Conservation (phyloP, 37 sponge, comb jelly and placozoan genomes). For the Ianthella basta region DNA sequence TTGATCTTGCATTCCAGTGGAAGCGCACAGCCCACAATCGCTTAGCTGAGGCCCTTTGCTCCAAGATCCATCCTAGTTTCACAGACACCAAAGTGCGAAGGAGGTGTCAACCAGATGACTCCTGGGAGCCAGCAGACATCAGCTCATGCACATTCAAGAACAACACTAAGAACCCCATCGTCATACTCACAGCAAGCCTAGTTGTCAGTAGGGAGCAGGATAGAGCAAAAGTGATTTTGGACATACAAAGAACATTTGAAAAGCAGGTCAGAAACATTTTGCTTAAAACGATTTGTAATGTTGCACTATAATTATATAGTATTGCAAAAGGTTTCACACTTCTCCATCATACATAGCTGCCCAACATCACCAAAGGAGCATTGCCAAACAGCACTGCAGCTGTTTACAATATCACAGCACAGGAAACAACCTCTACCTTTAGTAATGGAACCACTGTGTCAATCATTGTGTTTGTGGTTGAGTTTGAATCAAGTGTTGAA, state of each 20-base stretch:
- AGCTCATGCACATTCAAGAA: conserved; percentile 26
- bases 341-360: too few relatives aligned
- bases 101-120: neutral
- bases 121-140: conserved; percentile 23
- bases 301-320: too few relatives aligned
- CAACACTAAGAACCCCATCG: neutral
- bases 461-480: neutral
- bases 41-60: neutral
- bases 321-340: too few relatives aligned
- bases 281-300: too few relatives aligned
- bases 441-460: neutral
- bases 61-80: conserved; percentile 13
- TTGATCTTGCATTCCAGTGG: conserved; percentile 10
- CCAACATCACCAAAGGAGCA: too few relatives aligned
- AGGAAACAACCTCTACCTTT: neutral
- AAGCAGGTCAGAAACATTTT: too few relatives aligned
- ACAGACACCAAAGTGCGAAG: neutral
- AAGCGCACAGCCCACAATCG: neutral
- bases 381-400: too few relatives aligned
- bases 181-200: neutral
- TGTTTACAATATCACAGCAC: neutral
- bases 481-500: neutral
- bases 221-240: neutral
- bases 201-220: neutral
- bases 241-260: neutral